phyloP scores from a whole-genome alignment of 2,888 invertebrate genomes.

The Xylocampa areola region DNA sequence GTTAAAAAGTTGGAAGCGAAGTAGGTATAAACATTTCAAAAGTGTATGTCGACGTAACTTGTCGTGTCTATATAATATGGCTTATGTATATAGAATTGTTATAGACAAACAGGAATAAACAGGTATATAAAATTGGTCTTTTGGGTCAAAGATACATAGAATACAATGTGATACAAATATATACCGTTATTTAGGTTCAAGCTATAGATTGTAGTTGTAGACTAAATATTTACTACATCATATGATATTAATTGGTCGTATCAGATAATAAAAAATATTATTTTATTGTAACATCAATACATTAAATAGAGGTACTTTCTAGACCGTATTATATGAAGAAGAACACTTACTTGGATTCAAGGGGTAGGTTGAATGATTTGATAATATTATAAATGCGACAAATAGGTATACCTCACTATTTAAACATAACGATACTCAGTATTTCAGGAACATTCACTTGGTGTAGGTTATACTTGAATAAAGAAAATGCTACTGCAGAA shows the following conservation, averaged over 20 bases:
- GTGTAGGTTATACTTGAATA: neutral
- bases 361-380: conserved; percentile 2
- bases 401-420: conserved; percentile 4
- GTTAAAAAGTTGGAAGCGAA: conserved; percentile 38
- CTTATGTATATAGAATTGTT: conserved; percentile 38
- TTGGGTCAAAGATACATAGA: conserved; percentile 51
- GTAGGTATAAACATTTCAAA: conserved; percentile 41
- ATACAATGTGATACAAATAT: conserved; percentile 50
- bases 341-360: conserved; percentile 4
- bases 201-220: conserved; percentile 24
- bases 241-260: conserved; percentile 51
- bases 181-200: conserved; percentile 25
- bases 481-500: conserved; percentile 2
- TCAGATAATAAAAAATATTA: conserved; percentile 18
- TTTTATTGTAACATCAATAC: conserved; percentile 6
- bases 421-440: neutral
- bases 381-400: conserved; percentile 12
- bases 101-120: conserved; percentile 47
- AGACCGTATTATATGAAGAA: neutral
- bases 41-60: conserved; percentile 18
- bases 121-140: conserved; percentile 63
- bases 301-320: conserved; percentile 9
- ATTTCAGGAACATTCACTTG: conserved; percentile 1
- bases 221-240: conserved; percentile 38
- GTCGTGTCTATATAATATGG: conserved; percentile 11